A percentile compares a stretch with the other conserved stretches of the same genome.
Evolutionary conservation across 2,888 invertebrate species (phyloP).

Genomic region (Chesias legatella): DNA sequence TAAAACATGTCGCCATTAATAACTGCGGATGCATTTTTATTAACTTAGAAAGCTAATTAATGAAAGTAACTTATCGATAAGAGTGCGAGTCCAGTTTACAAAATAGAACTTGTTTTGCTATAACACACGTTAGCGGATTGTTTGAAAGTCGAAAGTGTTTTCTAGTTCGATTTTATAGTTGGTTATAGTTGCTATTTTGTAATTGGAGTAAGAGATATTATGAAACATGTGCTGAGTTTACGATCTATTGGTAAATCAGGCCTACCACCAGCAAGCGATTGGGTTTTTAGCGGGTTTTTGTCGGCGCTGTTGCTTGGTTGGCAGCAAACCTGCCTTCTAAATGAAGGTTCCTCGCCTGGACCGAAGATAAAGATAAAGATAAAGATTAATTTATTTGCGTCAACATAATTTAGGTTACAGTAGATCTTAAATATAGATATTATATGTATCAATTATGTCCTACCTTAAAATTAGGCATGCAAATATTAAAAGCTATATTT

Average conservation of each 20-base stretch:
- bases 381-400: too few species aligned
- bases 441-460: too few species aligned
- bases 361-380: too few species aligned
- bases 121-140: conserved; percentile 14
- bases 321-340: too few species aligned
- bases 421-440: too few species aligned
- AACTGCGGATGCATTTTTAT: conserved; percentile 24
- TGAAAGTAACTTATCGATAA: conserved; percentile 25
- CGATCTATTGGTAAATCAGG: neutral
- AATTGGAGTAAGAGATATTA: conserved; percentile 25
- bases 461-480: too few species aligned
- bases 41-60: conserved; percentile 28
- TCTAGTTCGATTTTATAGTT: conserved; percentile 12
- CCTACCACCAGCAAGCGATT: too few species aligned
- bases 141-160: conserved; percentile 24
- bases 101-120: conserved; percentile 9
- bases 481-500: too few species aligned
- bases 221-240: conserved; percentile 12
- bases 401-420: too few species aligned
- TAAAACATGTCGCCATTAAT: conserved; percentile 2
- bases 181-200: conserved; percentile 17
- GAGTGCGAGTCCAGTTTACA: conserved; percentile 5
- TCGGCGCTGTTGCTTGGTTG: too few species aligned
- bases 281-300: too few species aligned
- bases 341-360: too few species aligned